A percentile compares a stretch with the other conserved stretches of the same genome.
Conservation (phyloP, 1,140 invertebrate species). For the Drosophila sechellia region DNA sequence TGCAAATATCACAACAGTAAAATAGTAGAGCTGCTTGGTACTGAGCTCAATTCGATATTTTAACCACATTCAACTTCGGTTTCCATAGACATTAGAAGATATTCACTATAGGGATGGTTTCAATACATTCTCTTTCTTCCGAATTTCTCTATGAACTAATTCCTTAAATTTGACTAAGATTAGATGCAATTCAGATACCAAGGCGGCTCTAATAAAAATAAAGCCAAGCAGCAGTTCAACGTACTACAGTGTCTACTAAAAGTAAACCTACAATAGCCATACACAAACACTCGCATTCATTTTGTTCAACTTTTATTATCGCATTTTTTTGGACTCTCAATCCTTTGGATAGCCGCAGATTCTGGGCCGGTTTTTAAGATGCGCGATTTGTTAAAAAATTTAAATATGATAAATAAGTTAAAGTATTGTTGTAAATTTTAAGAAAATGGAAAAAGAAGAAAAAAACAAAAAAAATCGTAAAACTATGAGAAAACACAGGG, state of each 20-base stretch:
- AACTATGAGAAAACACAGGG: conserved; percentile 84
- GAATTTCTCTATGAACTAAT: background rate
- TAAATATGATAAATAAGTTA: conserved; percentile 69
- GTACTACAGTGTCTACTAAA: conserved; percentile 81
- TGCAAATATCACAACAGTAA: conserved; percentile 68
- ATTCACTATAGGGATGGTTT: conserved; percentile 8
- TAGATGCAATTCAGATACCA: conserved; percentile 19
- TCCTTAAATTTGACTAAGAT: background rate
- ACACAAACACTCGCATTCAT: conserved; percentile 64
- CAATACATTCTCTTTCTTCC: background rate
- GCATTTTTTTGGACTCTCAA: conserved; percentile 54
- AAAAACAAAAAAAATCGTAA: conserved; percentile 56
- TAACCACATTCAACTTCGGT: background rate
- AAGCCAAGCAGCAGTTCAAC: conserved; percentile 71
- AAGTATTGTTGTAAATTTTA: conserved; percentile 81
- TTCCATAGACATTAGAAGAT: background rate
- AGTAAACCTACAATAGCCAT: conserved; percentile 80
- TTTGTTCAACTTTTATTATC: conserved; percentile 56
- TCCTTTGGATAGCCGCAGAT: conserved; percentile 36
- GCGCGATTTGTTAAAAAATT: conserved; percentile 72
- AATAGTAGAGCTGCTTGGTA: conserved; percentile 37
- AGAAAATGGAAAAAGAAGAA: conserved; percentile 52
- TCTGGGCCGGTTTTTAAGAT: conserved; percentile 65
- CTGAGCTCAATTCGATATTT: background rate
- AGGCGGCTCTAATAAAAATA: conserved; percentile 39